Percentiles rank a stretch among this genome's conserved stretches.
phyloP scores from a whole-genome alignment of 2,888 invertebrate genomes.

The Tenthredo notha region DNA sequence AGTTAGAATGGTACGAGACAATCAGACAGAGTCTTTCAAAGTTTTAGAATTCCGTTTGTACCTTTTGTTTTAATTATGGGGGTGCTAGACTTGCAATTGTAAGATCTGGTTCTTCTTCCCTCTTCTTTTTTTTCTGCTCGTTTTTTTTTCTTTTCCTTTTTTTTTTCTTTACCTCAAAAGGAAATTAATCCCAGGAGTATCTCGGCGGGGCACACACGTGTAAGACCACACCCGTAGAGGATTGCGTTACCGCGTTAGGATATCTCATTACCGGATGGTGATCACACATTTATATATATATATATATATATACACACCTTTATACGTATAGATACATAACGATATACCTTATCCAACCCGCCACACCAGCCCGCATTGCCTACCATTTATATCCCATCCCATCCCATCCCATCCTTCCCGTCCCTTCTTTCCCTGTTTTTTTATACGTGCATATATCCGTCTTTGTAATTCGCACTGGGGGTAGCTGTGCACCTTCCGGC shows the following conservation, averaged over 20 bases:
- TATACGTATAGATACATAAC: constrained; percentile 8
- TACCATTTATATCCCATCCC: background rate
- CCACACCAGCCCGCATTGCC: constrained; percentile 26
- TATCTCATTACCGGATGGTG: constrained; percentile 73
- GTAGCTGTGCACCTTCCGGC: constrained; percentile 44
- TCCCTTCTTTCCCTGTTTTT: constrained; percentile 13
- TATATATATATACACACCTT: background rate
- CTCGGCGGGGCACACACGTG: constrained; percentile 57
- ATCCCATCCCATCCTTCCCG: background rate
- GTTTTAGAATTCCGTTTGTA: background rate
- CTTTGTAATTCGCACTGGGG: constrained; percentile 44
- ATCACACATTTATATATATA: background rate
- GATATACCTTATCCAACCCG: background rate
- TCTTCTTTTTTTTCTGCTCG: constrained; percentile 20
- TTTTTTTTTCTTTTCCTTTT: background rate
- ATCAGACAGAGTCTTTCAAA: background rate
- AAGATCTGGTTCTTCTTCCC: constrained; percentile 20
- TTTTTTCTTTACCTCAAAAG: background rate
- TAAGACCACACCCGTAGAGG: constrained; percentile 72
- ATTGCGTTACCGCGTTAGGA: constrained; percentile 71
- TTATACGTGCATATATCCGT: constrained; percentile 13
- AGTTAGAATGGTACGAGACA: constrained; percentile 7
- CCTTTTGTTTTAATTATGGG: background rate
- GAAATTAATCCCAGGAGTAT: constrained; percentile 52
- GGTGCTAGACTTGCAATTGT: constrained; percentile 6